Conservation (phyloP, 2,888 invertebrate genomes). For the Patella depressa region DNA sequence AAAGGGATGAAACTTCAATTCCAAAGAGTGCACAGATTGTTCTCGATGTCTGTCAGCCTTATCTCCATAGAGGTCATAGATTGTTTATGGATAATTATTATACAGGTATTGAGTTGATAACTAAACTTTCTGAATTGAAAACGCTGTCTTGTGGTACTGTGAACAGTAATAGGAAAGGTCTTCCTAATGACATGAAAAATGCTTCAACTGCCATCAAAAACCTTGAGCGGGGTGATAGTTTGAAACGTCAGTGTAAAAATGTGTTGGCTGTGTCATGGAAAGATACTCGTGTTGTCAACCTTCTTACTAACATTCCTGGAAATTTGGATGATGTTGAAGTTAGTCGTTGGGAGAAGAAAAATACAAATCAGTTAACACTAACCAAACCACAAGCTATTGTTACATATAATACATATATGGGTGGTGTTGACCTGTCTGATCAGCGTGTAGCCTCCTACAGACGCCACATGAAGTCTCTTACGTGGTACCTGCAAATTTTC, state of each 20-base stretch:
- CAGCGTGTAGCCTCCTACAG: constrained; percentile 3
- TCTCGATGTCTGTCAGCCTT: not conserved
- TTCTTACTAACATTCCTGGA: not conserved
- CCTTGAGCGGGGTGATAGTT: too few relatives aligned
- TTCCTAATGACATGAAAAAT: not conserved
- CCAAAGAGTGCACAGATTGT: not conserved
- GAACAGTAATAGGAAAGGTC: not conserved
- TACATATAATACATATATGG: constrained; percentile 6
- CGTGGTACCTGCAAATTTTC: constrained; percentile 5
- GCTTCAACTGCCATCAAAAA: not conserved
- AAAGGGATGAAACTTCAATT: not conserved
- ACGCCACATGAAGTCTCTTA: constrained; percentile 1
- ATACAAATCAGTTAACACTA: not conserved
- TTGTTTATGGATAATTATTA: not conserved
- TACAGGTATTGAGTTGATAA: not conserved
- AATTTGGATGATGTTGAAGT: not conserved
- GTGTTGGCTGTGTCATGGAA: not conserved
- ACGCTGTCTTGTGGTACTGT: not conserved
- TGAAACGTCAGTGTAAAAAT: not conserved
- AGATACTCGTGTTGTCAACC: not conserved
- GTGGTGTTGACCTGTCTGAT: constrained; percentile 1
- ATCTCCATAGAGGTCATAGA: not conserved
- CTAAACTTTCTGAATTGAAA: not conserved
- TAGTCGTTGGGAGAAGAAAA: too few relatives aligned
- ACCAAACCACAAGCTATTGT: not conserved